phyloP scores from a whole-genome alignment of 1,140 invertebrate genomes.

The Uloborus diversus region DNA sequence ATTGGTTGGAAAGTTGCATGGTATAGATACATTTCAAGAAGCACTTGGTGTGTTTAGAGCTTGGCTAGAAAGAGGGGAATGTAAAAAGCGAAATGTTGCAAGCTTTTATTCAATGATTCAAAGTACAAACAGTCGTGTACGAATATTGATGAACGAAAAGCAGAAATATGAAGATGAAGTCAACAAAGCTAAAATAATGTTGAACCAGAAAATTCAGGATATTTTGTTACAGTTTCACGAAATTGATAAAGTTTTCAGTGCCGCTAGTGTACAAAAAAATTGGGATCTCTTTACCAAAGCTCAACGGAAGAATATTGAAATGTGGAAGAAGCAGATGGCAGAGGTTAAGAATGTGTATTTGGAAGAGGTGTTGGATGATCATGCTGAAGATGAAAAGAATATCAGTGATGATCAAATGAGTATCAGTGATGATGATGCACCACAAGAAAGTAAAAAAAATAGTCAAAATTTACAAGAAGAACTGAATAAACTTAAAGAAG shows the following conservation, averaged over 20 bases:
- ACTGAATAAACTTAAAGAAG: slow-evolving; percentile 71
- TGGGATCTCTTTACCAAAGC: too few relatives aligned
- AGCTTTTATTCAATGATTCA: slow-evolving; percentile 94
- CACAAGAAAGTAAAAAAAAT: not conserved
- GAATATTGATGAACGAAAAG: slow-evolving; percentile 84
- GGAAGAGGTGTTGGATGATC: too few relatives aligned
- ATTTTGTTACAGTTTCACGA: slow-evolving; percentile 90
- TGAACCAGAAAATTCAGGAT: slow-evolving; percentile 81
- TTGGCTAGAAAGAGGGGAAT: slow-evolving; percentile 92
- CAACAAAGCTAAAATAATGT: slow-evolving; percentile 79
- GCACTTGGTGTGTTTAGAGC: slow-evolving; percentile 77
- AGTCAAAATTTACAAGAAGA: not conserved
- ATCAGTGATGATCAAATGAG: too few relatives aligned
- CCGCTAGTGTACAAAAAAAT: slow-evolving; percentile 94
- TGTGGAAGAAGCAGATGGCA: too few relatives aligned
- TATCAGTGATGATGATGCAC: not conserved
- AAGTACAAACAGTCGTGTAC: slow-evolving; percentile 88
- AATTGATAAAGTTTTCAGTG: slow-evolving; percentile 95
- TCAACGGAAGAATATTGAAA: too few relatives aligned
- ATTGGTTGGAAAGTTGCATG: slow-evolving; percentile 84
- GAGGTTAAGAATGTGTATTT: too few relatives aligned
- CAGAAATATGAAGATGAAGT: slow-evolving; percentile 85
- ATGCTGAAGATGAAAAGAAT: too few relatives aligned
- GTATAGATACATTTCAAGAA: slow-evolving; percentile 69
- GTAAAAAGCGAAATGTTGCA: slow-evolving; percentile 86